Base-by-base conservation (phyloP, 2,113 vertebrate species). In the Cepphus grylle region DNA sequence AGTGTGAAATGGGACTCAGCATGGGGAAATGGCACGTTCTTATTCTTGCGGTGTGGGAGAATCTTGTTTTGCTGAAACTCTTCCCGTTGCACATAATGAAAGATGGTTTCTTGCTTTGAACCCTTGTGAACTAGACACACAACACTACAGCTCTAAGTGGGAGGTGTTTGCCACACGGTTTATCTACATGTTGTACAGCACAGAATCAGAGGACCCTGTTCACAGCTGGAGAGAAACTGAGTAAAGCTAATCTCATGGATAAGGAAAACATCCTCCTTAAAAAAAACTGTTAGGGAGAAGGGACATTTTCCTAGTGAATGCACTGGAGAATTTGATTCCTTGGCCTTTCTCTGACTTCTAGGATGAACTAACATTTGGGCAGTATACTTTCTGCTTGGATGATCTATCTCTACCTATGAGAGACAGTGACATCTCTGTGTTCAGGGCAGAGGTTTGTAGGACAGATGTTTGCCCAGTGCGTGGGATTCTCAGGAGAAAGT, bases 401-500 rank as follows among this genome's bases (percentile, higher is more conserved):
- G 52, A 91, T 86, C 91, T 62, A 23, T 26, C 72, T 90, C n/a
- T 62, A 32, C 32, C 63, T 49, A 2, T 8, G 50, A 58, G 63
- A 84, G 88, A 61, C 80, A 83, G 74, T 22, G 95, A 84, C 81
- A 87, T 7, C 69, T 70, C 80, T 42, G 66, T 66, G 87, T 3
- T 43, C 56, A 26, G 81, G 77, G 72, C 76, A 86, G 88, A 72
- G 67, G 25, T 74, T 56, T 88, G 79, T 17, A 66, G 79, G 86
- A 70, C 72, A 94, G 62, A 36, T 59, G 70, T 65, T 91, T 82
- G 74, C 79, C 59, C 45, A 0, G 72, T 56, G 82, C 1, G 5
- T 94, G 86, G 93, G 91, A 89, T 82, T 90, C 86, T 91, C 91
- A 40, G 91, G 93, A 93, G 97, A 96, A 96, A 95, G 93, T 12